Evolutionary conservation across 2,113 vertebrate species (phyloP), one percentile per base, ranked within the genome.

Genomic region (Alethe castanea): DNA sequence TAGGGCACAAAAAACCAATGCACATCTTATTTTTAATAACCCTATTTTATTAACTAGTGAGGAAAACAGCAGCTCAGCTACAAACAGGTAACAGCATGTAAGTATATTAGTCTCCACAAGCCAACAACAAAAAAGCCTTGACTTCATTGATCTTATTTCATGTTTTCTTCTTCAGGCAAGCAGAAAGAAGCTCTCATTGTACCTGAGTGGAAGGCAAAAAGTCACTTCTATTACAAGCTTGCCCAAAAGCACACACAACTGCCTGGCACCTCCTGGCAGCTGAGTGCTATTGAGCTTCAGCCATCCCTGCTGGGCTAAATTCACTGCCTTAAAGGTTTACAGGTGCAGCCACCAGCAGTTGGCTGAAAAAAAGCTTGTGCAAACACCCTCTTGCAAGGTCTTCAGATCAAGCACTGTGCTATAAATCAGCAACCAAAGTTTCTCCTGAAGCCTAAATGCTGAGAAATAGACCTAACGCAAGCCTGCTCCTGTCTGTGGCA

Each of bases 351-450:
- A 72, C 13, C 53, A 81, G 56, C 66, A 88, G 66, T 6, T 62
- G 48, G 79, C 54, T 88, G 79, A 72, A 35, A 53, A 64, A 73
- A 35, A 60, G 48, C 52, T 85, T 71, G 48, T 76, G 83, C 29
- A 93, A 94, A 81, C 5, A 74, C 2, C 50, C 15, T 15, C 80
- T 17, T 5, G 6, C 31, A 81, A 81, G 44, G 18, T 40, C 40
- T 74, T 82, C 18, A 81, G 31, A 36, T 24, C 3, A 19, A 76
- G 17, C 0, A 0, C 0, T 0, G 1, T 26, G 35, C 24, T 61
- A 24, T 69, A 40, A 89, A 85, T 7, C 23, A 36, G 8, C 19
- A 67, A 40, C 9, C 2, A 9, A 62, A 44, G 59, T 20, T 73
- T 70, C 12, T 59, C 17, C 33, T 73, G 62, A 81, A 93, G 20